Conservation (phyloP, 2,113 vertebrate genomes). For the Gallinago media region DNA sequence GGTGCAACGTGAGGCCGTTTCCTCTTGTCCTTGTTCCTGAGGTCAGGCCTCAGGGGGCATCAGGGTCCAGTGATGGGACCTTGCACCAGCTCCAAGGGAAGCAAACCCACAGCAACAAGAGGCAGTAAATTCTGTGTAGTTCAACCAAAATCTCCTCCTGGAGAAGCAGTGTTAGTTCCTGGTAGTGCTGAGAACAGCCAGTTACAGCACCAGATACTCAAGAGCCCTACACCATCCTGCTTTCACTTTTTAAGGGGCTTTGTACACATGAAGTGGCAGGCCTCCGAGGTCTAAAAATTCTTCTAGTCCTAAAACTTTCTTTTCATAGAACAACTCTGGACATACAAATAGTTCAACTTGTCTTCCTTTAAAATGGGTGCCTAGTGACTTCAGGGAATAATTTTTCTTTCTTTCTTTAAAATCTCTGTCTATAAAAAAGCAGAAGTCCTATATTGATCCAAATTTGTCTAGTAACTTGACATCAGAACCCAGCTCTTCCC, state of each 20-base stretch:
- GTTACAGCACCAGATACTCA: neutral
- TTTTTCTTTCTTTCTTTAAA: neutral
- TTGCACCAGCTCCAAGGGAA: neutral
- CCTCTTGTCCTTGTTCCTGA: neutral
- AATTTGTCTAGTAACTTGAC: neutral
- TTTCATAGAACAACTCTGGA: neutral
- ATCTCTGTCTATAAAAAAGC: neutral
- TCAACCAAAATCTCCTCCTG: neutral
- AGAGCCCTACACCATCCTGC: neutral
- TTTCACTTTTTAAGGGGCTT: neutral
- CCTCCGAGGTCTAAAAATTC: neutral
- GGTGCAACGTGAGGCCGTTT: rapidly evolving
- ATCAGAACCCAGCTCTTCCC: neutral
- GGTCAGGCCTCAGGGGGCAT: neutral
- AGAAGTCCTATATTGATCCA: neutral
- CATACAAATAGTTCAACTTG: neutral
- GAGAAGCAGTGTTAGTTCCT: neutral
- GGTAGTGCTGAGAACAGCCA: neutral
- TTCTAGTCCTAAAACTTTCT: neutral
- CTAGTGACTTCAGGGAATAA: neutral
- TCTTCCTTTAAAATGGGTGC: neutral
- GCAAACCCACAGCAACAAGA: neutral
- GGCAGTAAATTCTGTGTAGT: neutral
- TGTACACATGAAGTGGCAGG: neutral
- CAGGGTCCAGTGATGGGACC: neutral